Evolutionary conservation across 2,888 invertebrate species (phyloP), one percentile per base, ranked within the genome.

Genomic region (Adelognathus sp.): DNA sequence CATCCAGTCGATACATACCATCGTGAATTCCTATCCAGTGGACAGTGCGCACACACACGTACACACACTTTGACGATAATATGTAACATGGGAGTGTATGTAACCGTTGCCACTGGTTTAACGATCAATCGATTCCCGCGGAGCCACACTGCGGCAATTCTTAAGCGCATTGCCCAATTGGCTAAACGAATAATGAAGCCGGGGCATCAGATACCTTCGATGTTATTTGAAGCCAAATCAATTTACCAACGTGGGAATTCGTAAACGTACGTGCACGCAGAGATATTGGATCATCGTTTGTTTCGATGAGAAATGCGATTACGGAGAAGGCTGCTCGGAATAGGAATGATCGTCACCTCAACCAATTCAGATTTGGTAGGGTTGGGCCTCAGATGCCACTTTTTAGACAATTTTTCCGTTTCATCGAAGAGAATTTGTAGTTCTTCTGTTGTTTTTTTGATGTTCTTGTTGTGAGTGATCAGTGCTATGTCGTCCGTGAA

Each of bases 81-180:
- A 27, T 27, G 29, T 54, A 72, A 44, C 77, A 72, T 64, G 64
- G 74, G 81, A 77, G 64, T 75, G 77, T 76, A 82, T 80, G 81
- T 74, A 14, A 39, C 69, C 21, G 41, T 33, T 66, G 67, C 63
- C 73, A 72, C 81, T 46, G 82, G 79, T 85, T 87, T 86, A 86
- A 86, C 83, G 84, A 84, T 86, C 87, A 84, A 87, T 87, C 81
- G 81, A 79, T 79, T 73, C 63, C 66, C 27, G 7, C 16, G 50
- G 29, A 63, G 33, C 75, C 79, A 75, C 83, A 80, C 70, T 77
- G 81, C 82, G 77, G 80, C 74, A 76, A 71, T 67, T 73, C 76
- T 75, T 78, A 72, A 74, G 73, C 70, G 67, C 70, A 70, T 81
- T 80, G 70, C 71, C 70, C 69, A 79, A 83, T 80, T 75, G 70